Evolutionary conservation across 2,797 vertebrate genomes (phyloP).

Genomic region (Lycodopsis pacificus): DNA sequence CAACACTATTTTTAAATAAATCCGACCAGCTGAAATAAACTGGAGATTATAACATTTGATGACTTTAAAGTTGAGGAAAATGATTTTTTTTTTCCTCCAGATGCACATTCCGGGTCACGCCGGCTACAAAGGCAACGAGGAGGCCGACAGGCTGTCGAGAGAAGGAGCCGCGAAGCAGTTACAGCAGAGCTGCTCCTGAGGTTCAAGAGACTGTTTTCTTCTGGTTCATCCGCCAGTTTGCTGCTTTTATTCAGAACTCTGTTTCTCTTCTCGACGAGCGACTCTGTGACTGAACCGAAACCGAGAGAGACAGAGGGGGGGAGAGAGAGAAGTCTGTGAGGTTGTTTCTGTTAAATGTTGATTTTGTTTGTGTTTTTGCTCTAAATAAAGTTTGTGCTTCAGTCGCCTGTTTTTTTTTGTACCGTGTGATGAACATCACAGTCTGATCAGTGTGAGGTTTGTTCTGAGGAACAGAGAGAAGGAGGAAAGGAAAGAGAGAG

Average conservation of each 20-base stretch:
- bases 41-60: background rate
- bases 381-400: slow-evolving; percentile 56
- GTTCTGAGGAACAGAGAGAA: background rate
- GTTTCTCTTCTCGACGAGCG: background rate
- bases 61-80: no score
- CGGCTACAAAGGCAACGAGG: slow-evolving; percentile 93
- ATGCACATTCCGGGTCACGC: slow-evolving; percentile 94
- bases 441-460: background rate
- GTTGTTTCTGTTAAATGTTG: slow-evolving; percentile 14
- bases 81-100: slow-evolving; percentile 69
- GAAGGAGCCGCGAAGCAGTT: slow-evolving; percentile 87
- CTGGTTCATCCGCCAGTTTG: background rate
- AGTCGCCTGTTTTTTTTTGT: background rate
- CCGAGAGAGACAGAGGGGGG: background rate
- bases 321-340: rapidly evolving
- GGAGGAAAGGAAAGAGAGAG: background rate
- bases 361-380: slow-evolving; percentile 18
- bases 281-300: background rate
- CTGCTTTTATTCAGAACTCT: background rate
- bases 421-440: background rate
- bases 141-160: slow-evolving; percentile 92
- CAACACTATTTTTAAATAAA: background rate
- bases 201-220: background rate
- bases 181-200: background rate
- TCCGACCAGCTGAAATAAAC: background rate